These are phyloP conservation scores for Microctenopoma lineatum DNA, from an alignment of 2,797 vertebrate genomes.

Conservation along the genomic window DNA sequence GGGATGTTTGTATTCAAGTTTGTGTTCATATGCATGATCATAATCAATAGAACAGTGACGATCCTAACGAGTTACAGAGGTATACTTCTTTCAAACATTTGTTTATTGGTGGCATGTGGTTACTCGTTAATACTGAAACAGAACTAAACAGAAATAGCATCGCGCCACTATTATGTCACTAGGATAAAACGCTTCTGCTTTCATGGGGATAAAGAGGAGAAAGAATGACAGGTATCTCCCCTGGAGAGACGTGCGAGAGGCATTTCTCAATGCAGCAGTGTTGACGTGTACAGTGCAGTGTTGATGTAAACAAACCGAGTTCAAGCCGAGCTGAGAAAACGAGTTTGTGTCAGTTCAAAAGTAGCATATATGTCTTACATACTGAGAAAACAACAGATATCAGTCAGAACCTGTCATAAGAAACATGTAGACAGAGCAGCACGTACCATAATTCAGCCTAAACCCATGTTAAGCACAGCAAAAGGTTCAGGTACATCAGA, in stretches of 20 bases:
- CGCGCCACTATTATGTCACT: conserved; percentile 3
- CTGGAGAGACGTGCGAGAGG: conserved; percentile 8
- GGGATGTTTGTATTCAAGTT: too few relatives aligned
- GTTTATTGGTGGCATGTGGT: too few relatives aligned
- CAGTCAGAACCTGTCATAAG: conserved; percentile 5
- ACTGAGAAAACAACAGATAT: conserved; percentile 8
- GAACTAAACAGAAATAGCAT: neutral
- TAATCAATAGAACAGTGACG: too few relatives aligned
- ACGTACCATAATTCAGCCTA: conserved; percentile 12
- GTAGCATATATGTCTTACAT: neutral
- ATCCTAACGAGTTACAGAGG: neutral
- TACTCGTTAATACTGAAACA: neutral
- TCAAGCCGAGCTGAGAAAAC: conserved; percentile 5
- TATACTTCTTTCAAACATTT: too few relatives aligned
- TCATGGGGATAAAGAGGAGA: conserved; percentile 40
- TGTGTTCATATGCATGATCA: too few relatives aligned
- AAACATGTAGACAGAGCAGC: conserved; percentile 42
- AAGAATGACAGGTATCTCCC: conserved; percentile 55
- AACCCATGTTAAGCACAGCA: conserved; percentile 50
- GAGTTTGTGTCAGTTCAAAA: neutral
- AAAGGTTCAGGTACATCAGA: conserved; percentile 47
- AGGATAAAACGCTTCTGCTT: conserved; percentile 46
- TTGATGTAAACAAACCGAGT: neutral
- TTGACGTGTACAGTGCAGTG: conserved; percentile 16
- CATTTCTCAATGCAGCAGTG: conserved; percentile 18